These are phyloP conservation scores for Andinoacara biseriatus DNA, from an alignment of 2,113 vertebrate genomes.

Conservation along the genomic window DNA sequence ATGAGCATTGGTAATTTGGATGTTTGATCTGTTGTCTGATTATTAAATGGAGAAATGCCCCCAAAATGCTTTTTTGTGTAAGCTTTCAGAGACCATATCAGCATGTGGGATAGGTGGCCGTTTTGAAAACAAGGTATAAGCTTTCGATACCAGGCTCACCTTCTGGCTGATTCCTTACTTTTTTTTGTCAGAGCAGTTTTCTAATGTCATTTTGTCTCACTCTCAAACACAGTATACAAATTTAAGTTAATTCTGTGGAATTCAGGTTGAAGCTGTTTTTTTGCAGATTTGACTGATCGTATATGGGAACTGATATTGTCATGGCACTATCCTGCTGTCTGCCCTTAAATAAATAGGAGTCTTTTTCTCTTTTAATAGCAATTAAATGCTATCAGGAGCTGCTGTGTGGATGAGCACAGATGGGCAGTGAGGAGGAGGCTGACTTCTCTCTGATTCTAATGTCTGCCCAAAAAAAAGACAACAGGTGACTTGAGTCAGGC, in stretches of 20 bases:
- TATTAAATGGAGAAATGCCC: not conserved
- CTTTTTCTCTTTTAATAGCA: conserved; percentile 32
- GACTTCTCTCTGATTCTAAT: conserved; percentile 68
- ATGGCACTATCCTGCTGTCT: conserved; percentile 38
- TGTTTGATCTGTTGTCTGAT: not conserved
- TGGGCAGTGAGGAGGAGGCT: conserved; percentile 5
- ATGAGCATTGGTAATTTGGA: too few relatives aligned
- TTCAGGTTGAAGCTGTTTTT: not conserved
- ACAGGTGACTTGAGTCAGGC: conserved; percentile 55
- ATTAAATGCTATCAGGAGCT: conserved; percentile 27
- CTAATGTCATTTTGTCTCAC: not conserved
- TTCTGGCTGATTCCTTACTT: not conserved
- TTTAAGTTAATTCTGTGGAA: not conserved
- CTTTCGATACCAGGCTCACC: not conserved
- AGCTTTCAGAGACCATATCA: not conserved
- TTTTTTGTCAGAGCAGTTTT: not conserved
- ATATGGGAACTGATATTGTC: conserved; percentile 37
- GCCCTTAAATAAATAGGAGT: conserved; percentile 23
- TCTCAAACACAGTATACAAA: not conserved
- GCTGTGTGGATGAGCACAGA: conserved; percentile 1
- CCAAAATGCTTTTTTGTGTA: not conserved
- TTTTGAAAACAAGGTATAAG: not conserved
- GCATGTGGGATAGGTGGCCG: not conserved
- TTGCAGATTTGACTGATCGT: not conserved
- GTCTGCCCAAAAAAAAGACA: conserved; percentile 18